Conservation (phyloP, 2,113 vertebrate species). For the Centrocercus urophasianus region DNA sequence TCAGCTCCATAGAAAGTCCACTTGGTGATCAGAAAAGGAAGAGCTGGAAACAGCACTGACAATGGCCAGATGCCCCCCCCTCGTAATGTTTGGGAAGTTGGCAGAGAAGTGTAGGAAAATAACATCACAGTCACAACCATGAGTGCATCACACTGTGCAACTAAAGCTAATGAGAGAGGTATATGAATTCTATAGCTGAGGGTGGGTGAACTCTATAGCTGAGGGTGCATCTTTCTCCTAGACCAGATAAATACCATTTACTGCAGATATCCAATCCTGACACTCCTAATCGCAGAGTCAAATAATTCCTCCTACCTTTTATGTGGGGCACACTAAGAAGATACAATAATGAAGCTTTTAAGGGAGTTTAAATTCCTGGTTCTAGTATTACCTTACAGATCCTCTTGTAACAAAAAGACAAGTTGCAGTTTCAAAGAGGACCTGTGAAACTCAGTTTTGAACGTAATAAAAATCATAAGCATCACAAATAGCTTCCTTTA, state of each 20-base stretch:
- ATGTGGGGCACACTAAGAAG: neutral
- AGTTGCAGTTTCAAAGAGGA: neutral
- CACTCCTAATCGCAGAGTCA: neutral
- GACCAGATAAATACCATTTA: neutral
- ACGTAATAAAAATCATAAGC: neutral
- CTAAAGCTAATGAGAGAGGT: neutral
- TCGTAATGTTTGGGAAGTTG: rapidly evolving
- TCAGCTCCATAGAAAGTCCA: neutral
- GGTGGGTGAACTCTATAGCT: neutral
- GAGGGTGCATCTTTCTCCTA: neutral
- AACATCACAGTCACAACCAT: rapidly evolving
- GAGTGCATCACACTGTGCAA: neutral
- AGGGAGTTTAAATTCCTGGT: neutral
- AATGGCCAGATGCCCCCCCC: neutral
- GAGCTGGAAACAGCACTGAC: neutral
- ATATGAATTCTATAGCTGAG: neutral
- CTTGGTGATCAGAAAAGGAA: neutral
- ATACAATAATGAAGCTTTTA: neutral
- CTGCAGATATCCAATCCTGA: neutral
- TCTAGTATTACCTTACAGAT: neutral
- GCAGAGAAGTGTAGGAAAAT: neutral
- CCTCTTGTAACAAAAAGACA: neutral
- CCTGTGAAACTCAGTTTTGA: neutral
- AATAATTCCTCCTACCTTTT: neutral
- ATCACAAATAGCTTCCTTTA: neutral